phyloP scores from a whole-genome alignment of 2,797 vertebrate genomes.

The Neosilurus mollespiculum region DNA sequence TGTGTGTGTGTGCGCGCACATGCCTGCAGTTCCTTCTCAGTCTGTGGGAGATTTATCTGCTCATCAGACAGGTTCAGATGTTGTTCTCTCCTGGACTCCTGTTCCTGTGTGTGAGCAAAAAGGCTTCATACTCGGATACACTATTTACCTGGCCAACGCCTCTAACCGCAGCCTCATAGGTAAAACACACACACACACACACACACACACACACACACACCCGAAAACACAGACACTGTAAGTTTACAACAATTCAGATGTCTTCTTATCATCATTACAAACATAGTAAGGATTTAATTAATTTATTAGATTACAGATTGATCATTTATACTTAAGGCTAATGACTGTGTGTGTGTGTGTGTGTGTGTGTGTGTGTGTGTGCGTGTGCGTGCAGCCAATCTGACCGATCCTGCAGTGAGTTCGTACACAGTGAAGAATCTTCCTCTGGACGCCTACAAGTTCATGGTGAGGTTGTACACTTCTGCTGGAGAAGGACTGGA shows the following conservation, averaged over 20 bases:
- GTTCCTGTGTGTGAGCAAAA: conserved; percentile 60
- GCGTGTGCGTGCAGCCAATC: conserved; percentile 61
- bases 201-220: not conserved
- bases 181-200: conserved; percentile 45
- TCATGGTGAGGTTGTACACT: conserved; percentile 74
- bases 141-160: conserved; percentile 65
- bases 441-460: conserved; percentile 65
- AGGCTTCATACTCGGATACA: conserved; percentile 74
- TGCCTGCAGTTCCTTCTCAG: conserved; percentile 61
- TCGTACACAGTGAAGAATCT: conserved; percentile 64
- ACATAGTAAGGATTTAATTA: not conserved
- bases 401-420: conserved; percentile 57
- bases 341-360: not conserved
- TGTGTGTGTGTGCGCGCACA: conserved; percentile 1
- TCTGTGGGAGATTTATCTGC: conserved; percentile 55
- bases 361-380: conserved; percentile 17
- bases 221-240: not conserved
- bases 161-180: conserved; percentile 64
- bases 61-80: conserved; percentile 60
- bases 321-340: not conserved
- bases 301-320: not conserved
- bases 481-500: conserved; percentile 72
- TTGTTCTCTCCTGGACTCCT: conserved; percentile 69
- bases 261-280: not conserved
- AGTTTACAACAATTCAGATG: not conserved